These are phyloP conservation scores for Lamellibrachia columna DNA, from an alignment of 2,888 invertebrate species.

Conservation along the genomic window DNA sequence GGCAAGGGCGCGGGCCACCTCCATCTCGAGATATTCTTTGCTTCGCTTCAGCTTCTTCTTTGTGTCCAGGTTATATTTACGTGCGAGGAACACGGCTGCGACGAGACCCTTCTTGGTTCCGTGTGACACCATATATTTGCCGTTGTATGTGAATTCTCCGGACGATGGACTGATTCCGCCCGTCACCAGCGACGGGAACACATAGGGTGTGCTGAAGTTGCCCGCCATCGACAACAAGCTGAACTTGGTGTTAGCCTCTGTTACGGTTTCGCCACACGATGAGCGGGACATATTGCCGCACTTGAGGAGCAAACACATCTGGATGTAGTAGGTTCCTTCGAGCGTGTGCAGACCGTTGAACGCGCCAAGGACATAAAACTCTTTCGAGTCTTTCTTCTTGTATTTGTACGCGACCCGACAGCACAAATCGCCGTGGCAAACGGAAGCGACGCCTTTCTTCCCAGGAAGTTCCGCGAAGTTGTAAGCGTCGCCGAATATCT, in stretches of 20 bases:
- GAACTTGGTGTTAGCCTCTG: conserved; percentile 28
- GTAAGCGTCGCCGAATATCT: conserved; percentile 32
- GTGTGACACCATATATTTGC: conserved; percentile 22
- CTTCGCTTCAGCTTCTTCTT: background rate
- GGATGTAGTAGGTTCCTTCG: conserved; percentile 49
- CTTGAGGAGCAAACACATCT: conserved; percentile 49
- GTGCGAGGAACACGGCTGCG: conserved; percentile 23
- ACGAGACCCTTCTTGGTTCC: conserved; percentile 25
- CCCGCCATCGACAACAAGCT: conserved; percentile 28
- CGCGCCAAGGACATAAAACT: conserved; percentile 51
- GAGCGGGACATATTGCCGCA: conserved; percentile 40
- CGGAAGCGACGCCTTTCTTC: conserved; percentile 35
- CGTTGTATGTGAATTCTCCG: conserved; percentile 28
- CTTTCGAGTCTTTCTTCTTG: conserved; percentile 21
- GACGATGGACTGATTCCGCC: conserved; percentile 22
- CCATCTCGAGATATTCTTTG: background rate
- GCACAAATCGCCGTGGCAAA: conserved; percentile 49
- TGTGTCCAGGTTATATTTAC: conserved; percentile 30
- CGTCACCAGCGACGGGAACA: conserved; percentile 29
- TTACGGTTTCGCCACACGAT: conserved; percentile 41
- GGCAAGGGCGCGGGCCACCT: background rate
- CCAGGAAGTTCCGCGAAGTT: conserved; percentile 34
- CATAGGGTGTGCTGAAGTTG: conserved; percentile 34
- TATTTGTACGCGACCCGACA: conserved; percentile 38
- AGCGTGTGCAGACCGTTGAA: conserved; percentile 51